Conservation (phyloP, 2,888 invertebrate species). For the Cetonia aurata region DNA sequence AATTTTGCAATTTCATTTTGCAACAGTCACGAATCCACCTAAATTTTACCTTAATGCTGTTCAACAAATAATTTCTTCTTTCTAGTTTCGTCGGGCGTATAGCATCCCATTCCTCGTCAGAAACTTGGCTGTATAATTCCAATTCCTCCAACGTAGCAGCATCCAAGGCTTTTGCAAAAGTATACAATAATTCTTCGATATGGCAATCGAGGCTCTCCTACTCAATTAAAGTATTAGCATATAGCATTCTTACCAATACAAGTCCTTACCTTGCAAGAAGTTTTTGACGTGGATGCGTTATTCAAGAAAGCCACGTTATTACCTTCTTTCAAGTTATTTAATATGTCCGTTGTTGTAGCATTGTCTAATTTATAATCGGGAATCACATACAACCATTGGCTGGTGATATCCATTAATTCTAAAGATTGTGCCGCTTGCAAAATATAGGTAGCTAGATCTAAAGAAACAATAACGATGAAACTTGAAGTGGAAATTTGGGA, state of each 20-base stretch:
- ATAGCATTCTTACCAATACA: background rate
- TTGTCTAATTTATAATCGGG: constrained; percentile 71
- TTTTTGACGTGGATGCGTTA: constrained; percentile 72
- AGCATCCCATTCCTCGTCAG: constrained; percentile 89
- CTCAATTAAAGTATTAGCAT: background rate
- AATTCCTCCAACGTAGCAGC: constrained; percentile 78
- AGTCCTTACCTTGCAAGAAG: constrained; percentile 70
- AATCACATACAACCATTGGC: constrained; percentile 87
- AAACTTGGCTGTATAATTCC: constrained; percentile 80
- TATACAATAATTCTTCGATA: constrained; percentile 75
- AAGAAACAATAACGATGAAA: constrained; percentile 75
- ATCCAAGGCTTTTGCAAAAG: constrained; percentile 78
- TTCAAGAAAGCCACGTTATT: constrained; percentile 85
- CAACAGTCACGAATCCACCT: constrained; percentile 31
- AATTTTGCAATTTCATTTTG: constrained; percentile 30
- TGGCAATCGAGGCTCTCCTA: constrained; percentile 79
- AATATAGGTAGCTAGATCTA: constrained; percentile 73
- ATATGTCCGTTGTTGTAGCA: constrained; percentile 70
- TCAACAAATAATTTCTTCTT: constrained; percentile 74
- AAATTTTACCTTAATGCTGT: constrained; percentile 74
- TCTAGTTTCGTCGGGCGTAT: constrained; percentile 79
- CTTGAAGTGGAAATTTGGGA: constrained; percentile 61
- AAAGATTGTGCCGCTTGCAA: constrained; percentile 78
- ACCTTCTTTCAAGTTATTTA: constrained; percentile 77
- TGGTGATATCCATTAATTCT: constrained; percentile 77